Evolutionary conservation across 2,113 vertebrate genomes (phyloP), one percentile per base, ranked within the genome.

Genomic region (Columbina picui): DNA sequence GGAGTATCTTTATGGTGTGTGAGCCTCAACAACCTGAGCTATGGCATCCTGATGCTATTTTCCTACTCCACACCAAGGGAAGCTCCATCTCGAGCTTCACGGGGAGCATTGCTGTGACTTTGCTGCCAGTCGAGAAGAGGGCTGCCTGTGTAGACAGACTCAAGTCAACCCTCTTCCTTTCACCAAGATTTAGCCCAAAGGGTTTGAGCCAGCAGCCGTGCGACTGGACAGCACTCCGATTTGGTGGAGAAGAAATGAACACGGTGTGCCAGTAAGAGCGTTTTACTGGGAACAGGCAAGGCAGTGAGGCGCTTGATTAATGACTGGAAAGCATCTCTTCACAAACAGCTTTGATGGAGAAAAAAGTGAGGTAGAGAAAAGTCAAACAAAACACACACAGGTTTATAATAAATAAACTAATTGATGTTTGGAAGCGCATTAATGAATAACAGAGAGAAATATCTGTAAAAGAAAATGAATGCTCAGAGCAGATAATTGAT

Each of bases 401-500:
- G 30, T 78, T 93, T 88, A 74, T 70, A 94, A 90, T 67, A 94
- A 93, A 91, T 73, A 77, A 95, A 61, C 49, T 89, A 94, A 96
- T 64, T 87, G 73, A 81, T 86, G 79, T 94, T 93, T 93, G 74
- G 61, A 94, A 96, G 52, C 84, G 64, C 76, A 81, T 84, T 93
- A 88, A 90, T 95, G 94, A 90, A 47, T 70, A 83, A 79, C 1
- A 0, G 70, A 71, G 75, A 92, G 88, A 89, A 90, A 38, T 86
- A 88, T 89, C 79, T 94, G 92, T 69, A 86, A 81, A 93, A 88
- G 79, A 96, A 96, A 95, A 92, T 86, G 64, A 96, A 85, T 92
- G 88, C 85, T 93, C 75, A 86, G 88, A 95, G 93, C 82, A 86
- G 94, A 75, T 94, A 96, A 95, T 68, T 96, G 94, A 94, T 90